Conservation (phyloP, 2,888 invertebrate species). For the Lepeophtheirus nordmannii region DNA sequence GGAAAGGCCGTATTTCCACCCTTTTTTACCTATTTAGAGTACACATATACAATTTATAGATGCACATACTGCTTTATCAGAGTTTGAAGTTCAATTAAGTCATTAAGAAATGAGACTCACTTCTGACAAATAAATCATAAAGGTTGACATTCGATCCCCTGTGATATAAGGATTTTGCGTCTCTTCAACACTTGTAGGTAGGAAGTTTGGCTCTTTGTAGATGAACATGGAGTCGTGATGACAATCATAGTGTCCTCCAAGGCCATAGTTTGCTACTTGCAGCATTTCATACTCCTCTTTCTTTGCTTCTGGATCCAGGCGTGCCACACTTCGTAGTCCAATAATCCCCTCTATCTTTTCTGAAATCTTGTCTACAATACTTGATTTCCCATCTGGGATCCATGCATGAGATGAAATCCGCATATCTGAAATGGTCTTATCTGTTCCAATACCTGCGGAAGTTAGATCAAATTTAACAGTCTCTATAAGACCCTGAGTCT, state of each 20-base stretch:
- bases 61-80: no score
- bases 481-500: conserved; percentile 29
- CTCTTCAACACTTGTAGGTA: neutral
- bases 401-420: conserved; percentile 25
- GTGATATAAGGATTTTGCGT: neutral
- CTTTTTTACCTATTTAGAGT: conserved; percentile 4
- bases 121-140: conserved; percentile 26
- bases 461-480: conserved; percentile 29
- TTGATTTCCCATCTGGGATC: conserved; percentile 14
- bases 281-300: conserved; percentile 21
- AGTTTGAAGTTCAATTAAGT: no score
- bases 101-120: no score
- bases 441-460: conserved; percentile 2
- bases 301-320: neutral
- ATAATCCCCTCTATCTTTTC: conserved; percentile 16
- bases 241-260: conserved; percentile 25
- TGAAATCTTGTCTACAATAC: conserved; percentile 14
- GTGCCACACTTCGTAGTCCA: conserved; percentile 14
- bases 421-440: conserved; percentile 6
- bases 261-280: conserved; percentile 26
- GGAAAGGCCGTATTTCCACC: conserved; percentile 33
- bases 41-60: no score
- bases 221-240: conserved; percentile 26
- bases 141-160: conserved; percentile 27
- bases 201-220: conserved; percentile 20